Evolutionary conservation across 2,113 vertebrate genomes (phyloP), one percentile per base, ranked within the genome.

Genomic region (Hippocampus mohnikei): DNA sequence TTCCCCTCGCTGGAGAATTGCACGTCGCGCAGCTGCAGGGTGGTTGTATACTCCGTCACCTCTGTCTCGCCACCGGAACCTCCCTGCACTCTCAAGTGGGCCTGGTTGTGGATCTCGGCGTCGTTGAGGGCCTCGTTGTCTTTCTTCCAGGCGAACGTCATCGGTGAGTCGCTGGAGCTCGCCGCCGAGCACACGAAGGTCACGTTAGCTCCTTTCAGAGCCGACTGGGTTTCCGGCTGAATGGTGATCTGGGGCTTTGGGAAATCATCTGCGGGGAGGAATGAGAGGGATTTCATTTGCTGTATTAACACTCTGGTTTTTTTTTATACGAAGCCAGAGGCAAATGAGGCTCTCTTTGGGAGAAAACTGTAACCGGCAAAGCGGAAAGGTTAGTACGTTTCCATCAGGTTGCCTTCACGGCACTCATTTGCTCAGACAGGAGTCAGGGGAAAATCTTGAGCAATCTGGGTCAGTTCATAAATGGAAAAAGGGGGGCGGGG

Each of bases 91-190:
- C 95, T 88, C 46, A 96, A 88, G 78, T 99, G 96, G 0, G 96
- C 96, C 2, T 98, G 96, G 81, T 96, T 97, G 85, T 96, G 95
- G 88, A 98, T 95, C 80, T 98, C 96, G 0, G 91, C 94, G 2
- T 97, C 94, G 6, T 92, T 92, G 55, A 98, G 87, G 2, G 93
- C 89, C 70, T 99, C 96, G 0, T 97, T 98, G 91, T 99, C 97
- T 77, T 98, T 99, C 81, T 96, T 98, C 97, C 97, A 99, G 33
- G 96, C 93, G 48, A 98, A 98, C 64, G 95, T 98, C 96, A 99
- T 98, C 0, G 95, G 96, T 0, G 97, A 98, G 85, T 98, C 96
- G 42, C 97, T 99, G 89, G 96, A 98, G 86, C 96, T 98, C 21
- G 96, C 96, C 8, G 96, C 97, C 0, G 96, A 97, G 87, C 97